Evolutionary conservation across 2,113 vertebrate species (phyloP).

Genomic region (Sula dactylatra): DNA sequence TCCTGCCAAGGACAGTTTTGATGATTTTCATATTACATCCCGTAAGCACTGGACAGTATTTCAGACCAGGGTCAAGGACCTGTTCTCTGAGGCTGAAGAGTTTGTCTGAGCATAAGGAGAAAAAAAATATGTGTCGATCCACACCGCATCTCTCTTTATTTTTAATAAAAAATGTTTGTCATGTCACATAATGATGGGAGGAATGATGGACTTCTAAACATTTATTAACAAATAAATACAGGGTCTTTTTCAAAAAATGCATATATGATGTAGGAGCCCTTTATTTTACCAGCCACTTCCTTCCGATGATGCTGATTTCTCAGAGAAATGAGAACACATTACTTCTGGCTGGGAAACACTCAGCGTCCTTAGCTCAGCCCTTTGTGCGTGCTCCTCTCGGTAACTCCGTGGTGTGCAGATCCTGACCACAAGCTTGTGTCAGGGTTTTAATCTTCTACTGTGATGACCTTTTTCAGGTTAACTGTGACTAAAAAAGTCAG

Average conservation of each 20-base stretch:
- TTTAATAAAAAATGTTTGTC: not conserved
- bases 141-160: not conserved
- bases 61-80: not conserved
- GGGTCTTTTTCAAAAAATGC: not conserved
- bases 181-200: not conserved
- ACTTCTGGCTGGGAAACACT: not conserved
- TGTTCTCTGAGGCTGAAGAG: not conserved
- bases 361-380: not conserved
- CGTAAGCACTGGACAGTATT: not conserved
- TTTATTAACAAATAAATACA: not conserved
- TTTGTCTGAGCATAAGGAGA: not conserved
- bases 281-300: not conserved
- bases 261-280: not conserved
- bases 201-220: not conserved
- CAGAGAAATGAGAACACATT: not conserved
- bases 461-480: not conserved
- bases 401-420: not conserved
- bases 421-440: not conserved
- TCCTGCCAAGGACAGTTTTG: conserved; percentile 2
- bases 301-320: not conserved
- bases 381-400: not conserved
- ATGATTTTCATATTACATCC: conserved; percentile 7
- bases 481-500: not conserved
- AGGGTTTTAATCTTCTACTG: not conserved
- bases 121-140: not conserved